A percentile compares a stretch with the other conserved stretches of the same genome.
Evolutionary conservation across 2,797 vertebrate genomes (phyloP).

Genomic region (Rhincodon typus): DNA sequence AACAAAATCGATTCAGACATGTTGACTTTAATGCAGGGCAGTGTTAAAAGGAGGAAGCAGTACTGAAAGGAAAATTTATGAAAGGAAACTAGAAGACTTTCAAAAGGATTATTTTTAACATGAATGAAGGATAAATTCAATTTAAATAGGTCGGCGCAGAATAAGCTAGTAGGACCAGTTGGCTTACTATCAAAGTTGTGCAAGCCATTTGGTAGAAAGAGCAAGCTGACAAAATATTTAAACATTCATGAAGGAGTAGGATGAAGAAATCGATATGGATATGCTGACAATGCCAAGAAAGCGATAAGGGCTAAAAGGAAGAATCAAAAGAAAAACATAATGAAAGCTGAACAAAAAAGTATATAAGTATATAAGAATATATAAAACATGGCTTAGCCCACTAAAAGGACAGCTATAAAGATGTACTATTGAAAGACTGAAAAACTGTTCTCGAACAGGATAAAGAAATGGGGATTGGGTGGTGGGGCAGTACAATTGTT

Average conservation of each 20-base stretch:
- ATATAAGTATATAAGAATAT: background rate
- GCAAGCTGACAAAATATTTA: background rate
- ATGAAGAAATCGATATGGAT: background rate
- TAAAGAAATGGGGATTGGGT: background rate
- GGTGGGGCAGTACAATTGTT: background rate
- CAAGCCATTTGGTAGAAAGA: background rate
- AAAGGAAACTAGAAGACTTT: background rate
- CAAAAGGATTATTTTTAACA: background rate
- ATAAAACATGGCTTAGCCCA: background rate
- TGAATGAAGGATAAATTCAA: background rate
- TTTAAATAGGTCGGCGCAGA: background rate
- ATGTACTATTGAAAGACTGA: background rate
- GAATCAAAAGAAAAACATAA: background rate
- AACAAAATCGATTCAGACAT: background rate
- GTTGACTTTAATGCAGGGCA: background rate
- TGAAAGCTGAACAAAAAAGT: background rate
- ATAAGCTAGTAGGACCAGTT: background rate
- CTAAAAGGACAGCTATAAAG: background rate
- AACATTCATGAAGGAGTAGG: background rate
- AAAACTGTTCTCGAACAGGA: background rate
- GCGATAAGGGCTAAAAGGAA: background rate
- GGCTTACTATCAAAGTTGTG: background rate
- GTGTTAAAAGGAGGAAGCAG: background rate
- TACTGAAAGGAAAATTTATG: background rate
- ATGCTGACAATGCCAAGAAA: background rate